Evolutionary conservation across 2,797 vertebrate species (phyloP), one percentile per base, ranked within the genome.

Genomic region (Pteronotus mesoamericanus): DNA sequence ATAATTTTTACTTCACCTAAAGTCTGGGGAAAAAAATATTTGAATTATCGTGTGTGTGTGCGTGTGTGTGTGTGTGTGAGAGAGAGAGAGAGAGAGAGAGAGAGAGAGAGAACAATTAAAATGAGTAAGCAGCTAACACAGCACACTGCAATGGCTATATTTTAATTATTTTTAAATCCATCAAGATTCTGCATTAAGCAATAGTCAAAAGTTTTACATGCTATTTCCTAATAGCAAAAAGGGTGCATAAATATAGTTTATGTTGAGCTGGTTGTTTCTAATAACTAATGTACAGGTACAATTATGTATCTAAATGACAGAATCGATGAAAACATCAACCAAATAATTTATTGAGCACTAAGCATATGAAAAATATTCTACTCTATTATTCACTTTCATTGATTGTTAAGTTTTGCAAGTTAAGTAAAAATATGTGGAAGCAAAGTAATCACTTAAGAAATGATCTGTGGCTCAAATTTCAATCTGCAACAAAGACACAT

Each of bases 331-430:
- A 97, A 94, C 6, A 90, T 61, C 77, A 74, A 89, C 61, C 74
- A 93, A 86, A 4, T 61, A 85, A 91, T 83, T 85, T 93, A 92
- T 1, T 89, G 83, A 96, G 39, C 72, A 74, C 82, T 80, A 89
- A 80, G 22, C 26, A 83, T 68, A 37, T 39, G 29, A 95, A 90
- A 90, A 94, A 44, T 78, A 46, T 48, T 74, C 39, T 79, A 74
- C 82, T 46, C 34, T 51, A 37, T 46, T 85, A 64, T 74, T 88
- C 55, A 29, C 51, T 84, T 11, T 64, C 34, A 82, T 39, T 94
- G 69, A 89, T 80, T 64, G 37, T 79, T 72, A 94, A 66, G 24
- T 86, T 96, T 92, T 92, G 6, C 11, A 39, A 16, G 26, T 66
- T 68, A 92, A 93, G 11, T 39, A 53, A 89, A 94, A 78, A 51